Evolutionary conservation across 2,888 invertebrate genomes (phyloP).

Genomic region (Cantharis nigra): DNA sequence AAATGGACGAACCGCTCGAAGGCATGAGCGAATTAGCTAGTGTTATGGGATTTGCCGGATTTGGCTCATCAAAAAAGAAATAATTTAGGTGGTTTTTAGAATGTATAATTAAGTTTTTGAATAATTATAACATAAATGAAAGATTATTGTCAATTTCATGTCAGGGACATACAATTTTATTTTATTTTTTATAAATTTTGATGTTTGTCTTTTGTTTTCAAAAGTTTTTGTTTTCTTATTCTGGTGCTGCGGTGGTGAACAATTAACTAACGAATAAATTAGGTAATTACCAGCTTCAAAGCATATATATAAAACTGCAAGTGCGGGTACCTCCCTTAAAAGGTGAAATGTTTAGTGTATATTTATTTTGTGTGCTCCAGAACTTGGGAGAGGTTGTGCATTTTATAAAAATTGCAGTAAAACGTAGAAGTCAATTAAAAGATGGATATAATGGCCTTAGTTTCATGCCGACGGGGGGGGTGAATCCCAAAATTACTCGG

Average conservation of each 20-base stretch:
- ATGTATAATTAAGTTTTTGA: neutral
- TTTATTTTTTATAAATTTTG: neutral
- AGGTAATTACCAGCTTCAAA: neutral
- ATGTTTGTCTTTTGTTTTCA: neutral
- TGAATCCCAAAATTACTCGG: neutral
- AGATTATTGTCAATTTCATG: neutral
- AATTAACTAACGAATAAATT: neutral
- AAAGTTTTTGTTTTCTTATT: neutral
- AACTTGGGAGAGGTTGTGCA: too few species aligned
- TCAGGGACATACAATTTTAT: neutral
- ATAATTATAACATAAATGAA: neutral
- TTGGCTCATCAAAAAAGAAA: slow-evolving; percentile 83
- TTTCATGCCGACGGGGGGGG: neutral
- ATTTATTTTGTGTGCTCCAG: too few species aligned
- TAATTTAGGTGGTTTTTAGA: slow-evolving; percentile 22
- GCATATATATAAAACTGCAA: neutral
- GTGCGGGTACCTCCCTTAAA: neutral
- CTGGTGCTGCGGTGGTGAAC: neutral
- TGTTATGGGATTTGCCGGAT: slow-evolving; percentile 95
- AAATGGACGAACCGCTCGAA: slow-evolving; percentile 62
- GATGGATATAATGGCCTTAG: neutral
- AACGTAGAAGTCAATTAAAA: neutral
- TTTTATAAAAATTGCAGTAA: too few species aligned
- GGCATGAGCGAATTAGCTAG: slow-evolving; percentile 75
- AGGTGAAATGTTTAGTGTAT: too few species aligned